Base-by-base conservation (phyloP, 1,140 invertebrate species). In the Xylocopa sonorina region DNA sequence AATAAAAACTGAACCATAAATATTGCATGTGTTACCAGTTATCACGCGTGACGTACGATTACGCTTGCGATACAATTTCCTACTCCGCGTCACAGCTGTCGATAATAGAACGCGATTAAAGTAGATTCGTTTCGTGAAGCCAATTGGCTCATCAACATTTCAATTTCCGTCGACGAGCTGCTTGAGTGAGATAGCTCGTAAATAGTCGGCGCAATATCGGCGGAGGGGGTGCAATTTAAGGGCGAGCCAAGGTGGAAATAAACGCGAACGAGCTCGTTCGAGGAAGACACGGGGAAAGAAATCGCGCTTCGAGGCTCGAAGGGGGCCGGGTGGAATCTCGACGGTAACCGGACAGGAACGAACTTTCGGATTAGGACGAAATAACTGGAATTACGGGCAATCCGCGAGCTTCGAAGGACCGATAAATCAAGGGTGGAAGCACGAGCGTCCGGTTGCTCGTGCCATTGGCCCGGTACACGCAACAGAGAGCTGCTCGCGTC, bases 391-490 rank as follows among this genome's bases (percentile, higher is more conserved):
- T 88, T 86, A 86, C 78, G 24, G 79, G 84, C 87, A 89, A 90
- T 89, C 85, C 83, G 82, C 79, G 81, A 88, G 85, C 85, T 88
- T 87, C 80, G 82, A 81, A 68, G 84, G 86, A 67, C 84, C 80
- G 86, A 90, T 90, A 90, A 85, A 87, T 89, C 83, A 88, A 79
- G 84, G 80, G 84, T 86, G 87, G 82, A 89, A 87, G 85, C 84
- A 87, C 87, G 83, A 86, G 83, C 74, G 84, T 90, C 88, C 89
- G 87, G 89, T 85, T 80, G 82, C 80, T 78, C 76, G 78, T 76
- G 77, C 73, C 85, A 89, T 89, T 90, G 88, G 86, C 85, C 86
- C 66, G 82, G 66, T 53, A 76, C 90, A 90, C 90, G 90, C 90
- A 83, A 90, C 85, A 43, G 43, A 57, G 53, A 84, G 58, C 77